Conservation (phyloP, 2,888 invertebrate species). For the Sympetrum striolatum region DNA sequence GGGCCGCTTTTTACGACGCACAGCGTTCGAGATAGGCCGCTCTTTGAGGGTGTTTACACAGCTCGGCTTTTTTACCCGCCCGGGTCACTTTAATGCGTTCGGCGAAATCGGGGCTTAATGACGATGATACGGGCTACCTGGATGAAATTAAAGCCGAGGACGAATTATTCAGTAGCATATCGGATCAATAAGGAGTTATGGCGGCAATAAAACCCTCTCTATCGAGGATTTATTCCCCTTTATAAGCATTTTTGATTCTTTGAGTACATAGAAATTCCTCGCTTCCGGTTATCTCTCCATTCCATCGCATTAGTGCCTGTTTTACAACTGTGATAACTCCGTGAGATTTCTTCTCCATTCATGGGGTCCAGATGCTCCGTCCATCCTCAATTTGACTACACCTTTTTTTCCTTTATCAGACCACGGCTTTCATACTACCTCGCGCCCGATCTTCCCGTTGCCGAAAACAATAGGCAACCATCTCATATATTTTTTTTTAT, state of each 20-base stretch:
- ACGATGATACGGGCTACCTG: not conserved
- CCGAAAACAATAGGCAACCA: constrained; percentile 16
- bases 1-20: no score
- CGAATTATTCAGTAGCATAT: not conserved
- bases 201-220: not conserved
- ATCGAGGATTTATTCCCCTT: not conserved
- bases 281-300: not conserved
- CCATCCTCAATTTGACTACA: not conserved
- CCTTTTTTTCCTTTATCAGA: not conserved
- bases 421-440: not conserved
- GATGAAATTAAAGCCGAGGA: not conserved
- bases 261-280: not conserved
- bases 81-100: no score
- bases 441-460: not conserved
- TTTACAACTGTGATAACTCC: not conserved
- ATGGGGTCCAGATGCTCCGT: not conserved
- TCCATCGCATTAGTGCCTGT: not conserved
- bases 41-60: no score
- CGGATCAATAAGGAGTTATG: not conserved
- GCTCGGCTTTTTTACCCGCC: no score
- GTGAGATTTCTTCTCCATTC: not conserved
- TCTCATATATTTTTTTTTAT: constrained; percentile 5
- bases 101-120: no score
- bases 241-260: not conserved
- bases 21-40: no score